Base-by-base conservation (phyloP, 2,797 vertebrate genomes). In the Microcaecilia unicolor region DNA sequence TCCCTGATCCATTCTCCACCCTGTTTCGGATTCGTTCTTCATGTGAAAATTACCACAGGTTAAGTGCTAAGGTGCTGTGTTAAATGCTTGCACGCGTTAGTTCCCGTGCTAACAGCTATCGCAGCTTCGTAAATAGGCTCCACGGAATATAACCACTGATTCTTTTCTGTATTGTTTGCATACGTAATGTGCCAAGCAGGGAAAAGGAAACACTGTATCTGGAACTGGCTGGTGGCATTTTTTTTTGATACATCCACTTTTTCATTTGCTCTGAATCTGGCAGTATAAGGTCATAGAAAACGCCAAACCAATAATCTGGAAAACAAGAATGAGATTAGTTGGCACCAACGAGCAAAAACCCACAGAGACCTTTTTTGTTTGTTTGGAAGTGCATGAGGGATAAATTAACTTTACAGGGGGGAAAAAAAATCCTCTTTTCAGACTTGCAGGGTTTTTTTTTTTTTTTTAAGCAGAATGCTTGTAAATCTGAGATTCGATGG, bases 261-360 rank as follows among this genome's bases (percentile, higher is more conserved):
- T 51, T 83, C 62, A 83, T 61, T 75, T 81, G 26, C 15, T 67
- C 31, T 51, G 34, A 1, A 84, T 85, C 58, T 83, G 83, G 62
- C 75, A 78, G 37, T 71, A 79, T 15, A 86, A 64, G 21, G 48
- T 40, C 78, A 85, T 70, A 18, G 81, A 83, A 67, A 84, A 80
- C 26, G 44, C 56, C 61, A 85, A 38, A 43, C 77, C 80, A 7
- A 86, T 12, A 28, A 81, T 28, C 84, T 85, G 67, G 44, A 74
- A 72, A 67, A 58, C 18, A 64, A 74, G 19, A 9, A 30, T 58
- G 27, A 17, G 5, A 5, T 68, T 57, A 55, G 26, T 49, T 55
- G 39, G 35, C 31, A 55, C 12, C 25, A 34, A 34, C 35, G 15
- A 46, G 30, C 9, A 0, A 7, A 42, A 38, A 48, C 29, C 21